Evolutionary conservation across 1,140 invertebrate species (phyloP).

Genomic region (Drosophila arawakana): DNA sequence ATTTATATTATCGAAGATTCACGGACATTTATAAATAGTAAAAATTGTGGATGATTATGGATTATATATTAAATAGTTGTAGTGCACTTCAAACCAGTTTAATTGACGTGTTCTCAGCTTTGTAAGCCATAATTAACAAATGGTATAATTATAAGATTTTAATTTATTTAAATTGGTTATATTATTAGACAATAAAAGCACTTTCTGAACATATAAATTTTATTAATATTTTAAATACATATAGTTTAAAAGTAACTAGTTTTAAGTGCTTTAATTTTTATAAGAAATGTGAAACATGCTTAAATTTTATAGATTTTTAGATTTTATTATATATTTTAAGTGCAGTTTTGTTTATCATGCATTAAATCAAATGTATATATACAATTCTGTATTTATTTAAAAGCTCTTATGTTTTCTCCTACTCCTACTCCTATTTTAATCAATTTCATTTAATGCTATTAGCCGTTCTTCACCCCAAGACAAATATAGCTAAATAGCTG

Average conservation of each 20-base stretch:
- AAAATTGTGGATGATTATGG: background rate
- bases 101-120: slow-evolving; percentile 12
- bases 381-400: no score
- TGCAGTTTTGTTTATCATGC: background rate
- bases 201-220: no score
- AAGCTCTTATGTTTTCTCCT: slow-evolving; percentile 6
- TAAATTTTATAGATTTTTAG: background rate
- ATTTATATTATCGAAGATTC: slow-evolving; percentile 7
- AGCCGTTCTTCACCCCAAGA: slow-evolving; percentile 10
- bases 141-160: slow-evolving; percentile 7
- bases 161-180: background rate
- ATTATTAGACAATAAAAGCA: slow-evolving; percentile 6
- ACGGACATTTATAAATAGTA: slow-evolving; percentile 27
- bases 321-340: background rate
- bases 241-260: no score
- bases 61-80: background rate
- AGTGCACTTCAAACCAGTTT: slow-evolving; percentile 19
- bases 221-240: background rate
- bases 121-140: slow-evolving; percentile 15
- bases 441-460: slow-evolving; percentile 71
- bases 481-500: slow-evolving; percentile 35
- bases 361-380: no score
- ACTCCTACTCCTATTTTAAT: slow-evolving; percentile 68
- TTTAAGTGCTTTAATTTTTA: background rate
- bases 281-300: slow-evolving; percentile 5